Conservation (phyloP, 1,140 invertebrate genomes). For the Drosophila micromelanica region DNA sequence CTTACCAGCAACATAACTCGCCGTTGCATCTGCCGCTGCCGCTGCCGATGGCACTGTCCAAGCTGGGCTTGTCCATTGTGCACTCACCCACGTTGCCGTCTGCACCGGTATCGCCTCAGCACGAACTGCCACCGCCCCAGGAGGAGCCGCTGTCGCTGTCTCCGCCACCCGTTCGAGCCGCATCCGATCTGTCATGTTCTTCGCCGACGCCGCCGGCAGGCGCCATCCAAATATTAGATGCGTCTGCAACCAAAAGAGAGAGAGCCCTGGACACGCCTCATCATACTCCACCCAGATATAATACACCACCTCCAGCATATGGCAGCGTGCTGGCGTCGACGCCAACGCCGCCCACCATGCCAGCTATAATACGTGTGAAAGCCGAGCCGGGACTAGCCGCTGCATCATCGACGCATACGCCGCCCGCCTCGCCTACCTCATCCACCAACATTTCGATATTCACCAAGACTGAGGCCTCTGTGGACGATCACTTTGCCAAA, state of each 20-base stretch:
- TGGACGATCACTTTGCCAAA: conserved; percentile 98
- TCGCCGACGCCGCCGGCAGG: conserved; percentile 19
- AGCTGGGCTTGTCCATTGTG: conserved; percentile 45
- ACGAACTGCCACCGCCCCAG: conserved; percentile 66
- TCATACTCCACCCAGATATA: conserved; percentile 70
- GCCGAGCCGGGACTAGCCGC: conserved; percentile 73
- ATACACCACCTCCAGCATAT: conserved; percentile 70
- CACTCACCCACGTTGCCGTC: conserved; percentile 83
- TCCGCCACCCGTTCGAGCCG: conserved; percentile 84
- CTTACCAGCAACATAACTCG: conserved; percentile 61
- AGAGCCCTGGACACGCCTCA: conserved; percentile 61
- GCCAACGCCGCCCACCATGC: conserved; percentile 64
- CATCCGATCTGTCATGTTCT: conserved; percentile 70
- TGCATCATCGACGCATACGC: conserved; percentile 65
- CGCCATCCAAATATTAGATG: conserved; percentile 50
- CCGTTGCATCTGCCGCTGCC: conserved; percentile 27
- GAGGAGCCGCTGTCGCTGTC: conserved; percentile 68
- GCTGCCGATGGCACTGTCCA: conserved; percentile 26
- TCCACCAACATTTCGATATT: conserved; percentile 75
- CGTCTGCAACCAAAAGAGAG: conserved; percentile 50
- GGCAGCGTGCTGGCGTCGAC: conserved; percentile 49
- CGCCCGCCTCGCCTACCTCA: conserved; percentile 73
- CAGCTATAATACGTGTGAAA: conserved; percentile 76
- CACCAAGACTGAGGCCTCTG: conserved; percentile 87
- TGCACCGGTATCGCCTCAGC: conserved; percentile 63